Conservation (phyloP, 35 echinoderm and acorn worm genomes). For the Heliocidaris tuberculata region DNA sequence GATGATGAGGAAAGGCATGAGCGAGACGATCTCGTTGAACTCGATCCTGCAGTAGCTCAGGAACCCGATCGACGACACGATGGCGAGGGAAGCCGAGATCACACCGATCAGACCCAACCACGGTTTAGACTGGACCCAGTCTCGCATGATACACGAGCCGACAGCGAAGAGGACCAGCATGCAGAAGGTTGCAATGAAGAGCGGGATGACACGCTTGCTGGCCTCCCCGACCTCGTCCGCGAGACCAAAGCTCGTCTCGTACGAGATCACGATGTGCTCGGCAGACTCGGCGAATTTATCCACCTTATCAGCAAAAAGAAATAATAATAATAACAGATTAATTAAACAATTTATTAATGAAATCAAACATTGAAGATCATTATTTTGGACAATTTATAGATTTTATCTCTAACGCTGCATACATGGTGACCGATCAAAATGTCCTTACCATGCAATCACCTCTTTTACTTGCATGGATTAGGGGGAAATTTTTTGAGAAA, state of each 20-base stretch:
- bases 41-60: conserved; percentile 61
- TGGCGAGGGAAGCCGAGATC: conserved; percentile 67
- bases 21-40: conserved; percentile 67
- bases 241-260: conserved; percentile 29
- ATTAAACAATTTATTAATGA: too few species aligned
- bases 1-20: conserved; percentile 84
- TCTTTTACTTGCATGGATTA: too few species aligned
- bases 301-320: neutral
- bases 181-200: conserved; percentile 69
- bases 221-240: conserved; percentile 56
- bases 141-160: conserved; percentile 57
- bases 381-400: neutral
- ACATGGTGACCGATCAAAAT: too few species aligned
- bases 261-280: conserved; percentile 42
- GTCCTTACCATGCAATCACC: too few species aligned
- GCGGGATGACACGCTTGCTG: conserved; percentile 62
- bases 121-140: conserved; percentile 79
- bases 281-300: conserved; percentile 20
- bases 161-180: conserved; percentile 76
- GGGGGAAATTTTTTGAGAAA: too few species aligned
- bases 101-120: conserved; percentile 72
- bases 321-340: too few species aligned
- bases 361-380: neutral
- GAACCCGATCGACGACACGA: conserved; percentile 68
- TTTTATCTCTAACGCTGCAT: too few species aligned